A percentile compares a stretch with the other conserved stretches of the same genome.
These are phyloP conservation scores for Plebejus melissa DNA, from an alignment of 2,888 invertebrate genomes.

Conservation along the genomic window DNA sequence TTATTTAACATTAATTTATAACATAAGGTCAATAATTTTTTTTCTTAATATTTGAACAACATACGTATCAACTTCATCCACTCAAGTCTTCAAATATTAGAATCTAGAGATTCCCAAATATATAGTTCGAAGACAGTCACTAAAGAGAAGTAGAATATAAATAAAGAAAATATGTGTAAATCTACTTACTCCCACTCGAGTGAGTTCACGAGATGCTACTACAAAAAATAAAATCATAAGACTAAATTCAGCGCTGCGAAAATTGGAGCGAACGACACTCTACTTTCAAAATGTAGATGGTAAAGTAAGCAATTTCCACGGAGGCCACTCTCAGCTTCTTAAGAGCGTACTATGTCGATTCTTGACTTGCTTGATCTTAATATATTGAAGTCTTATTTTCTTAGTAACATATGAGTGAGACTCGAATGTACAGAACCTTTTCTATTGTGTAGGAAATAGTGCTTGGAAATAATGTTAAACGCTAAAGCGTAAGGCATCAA, in stretches of 20 bases:
- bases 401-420: not conserved
- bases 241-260: constrained; percentile 3
- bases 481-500: too few relatives aligned
- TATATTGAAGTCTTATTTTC: constrained; percentile 12
- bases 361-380: constrained; percentile 6
- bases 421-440: not conserved
- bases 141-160: not conserved
- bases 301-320: constrained; percentile 28
- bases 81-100: too few relatives aligned
- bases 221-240: constrained; percentile 20
- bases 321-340: constrained; percentile 22
- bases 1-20: too few relatives aligned
- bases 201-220: not conserved
- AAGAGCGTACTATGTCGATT: constrained; percentile 20
- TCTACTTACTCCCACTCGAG: not conserved
- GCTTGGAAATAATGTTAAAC: not conserved
- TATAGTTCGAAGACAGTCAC: not conserved
- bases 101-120: not conserved
- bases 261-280: constrained; percentile 15
- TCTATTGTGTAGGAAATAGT: not conserved
- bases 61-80: too few relatives aligned
- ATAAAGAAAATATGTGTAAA: not conserved
- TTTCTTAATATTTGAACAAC: too few relatives aligned
- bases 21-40: too few relatives aligned
- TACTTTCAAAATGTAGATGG: constrained; percentile 22